Evolutionary conservation across 2,113 vertebrate species (phyloP).

Genomic region (Chelonoidis abingdonii): DNA sequence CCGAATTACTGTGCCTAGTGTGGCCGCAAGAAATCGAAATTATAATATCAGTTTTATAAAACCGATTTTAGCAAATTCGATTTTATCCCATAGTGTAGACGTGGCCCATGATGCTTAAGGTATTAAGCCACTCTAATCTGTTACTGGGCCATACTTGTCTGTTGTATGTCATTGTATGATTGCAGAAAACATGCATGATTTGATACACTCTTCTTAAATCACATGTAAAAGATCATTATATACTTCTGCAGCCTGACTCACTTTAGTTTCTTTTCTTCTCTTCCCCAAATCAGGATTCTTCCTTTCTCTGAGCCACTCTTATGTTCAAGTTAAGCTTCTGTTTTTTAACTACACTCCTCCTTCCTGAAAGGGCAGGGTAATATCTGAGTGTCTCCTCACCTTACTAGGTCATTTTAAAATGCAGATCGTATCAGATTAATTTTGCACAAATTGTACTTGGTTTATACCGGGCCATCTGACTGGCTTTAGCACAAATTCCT

Average conservation of each 20-base stretch:
- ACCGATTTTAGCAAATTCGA: too few species aligned
- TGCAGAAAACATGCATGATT: background rate
- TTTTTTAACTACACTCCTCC: background rate
- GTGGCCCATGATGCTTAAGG: background rate
- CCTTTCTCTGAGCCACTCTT: background rate
- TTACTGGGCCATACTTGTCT: constrained; percentile 2
- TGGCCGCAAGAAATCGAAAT: too few species aligned
- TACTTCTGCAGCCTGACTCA: background rate
- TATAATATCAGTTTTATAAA: too few species aligned
- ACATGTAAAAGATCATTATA: background rate
- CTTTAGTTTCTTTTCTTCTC: background rate
- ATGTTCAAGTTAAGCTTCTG: background rate
- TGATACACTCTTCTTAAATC: constrained; percentile 8
- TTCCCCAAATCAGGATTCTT: constrained; percentile 2
- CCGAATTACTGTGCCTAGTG: too few species aligned
- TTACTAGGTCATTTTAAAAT: background rate
- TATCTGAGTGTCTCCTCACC: background rate
- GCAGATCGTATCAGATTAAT: background rate
- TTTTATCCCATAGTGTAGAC: too few species aligned
- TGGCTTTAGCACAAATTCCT: background rate
- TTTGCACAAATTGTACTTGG: constrained; percentile 14
- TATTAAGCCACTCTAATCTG: background rate
- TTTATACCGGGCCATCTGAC: background rate
- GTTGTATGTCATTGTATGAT: background rate
- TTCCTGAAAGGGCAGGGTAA: background rate